Percentiles rank a stretch among this genome's conserved stretches.
Evolutionary conservation across 2,113 vertebrate genomes (phyloP).

Genomic region (Anarhynchus alexandrinus): DNA sequence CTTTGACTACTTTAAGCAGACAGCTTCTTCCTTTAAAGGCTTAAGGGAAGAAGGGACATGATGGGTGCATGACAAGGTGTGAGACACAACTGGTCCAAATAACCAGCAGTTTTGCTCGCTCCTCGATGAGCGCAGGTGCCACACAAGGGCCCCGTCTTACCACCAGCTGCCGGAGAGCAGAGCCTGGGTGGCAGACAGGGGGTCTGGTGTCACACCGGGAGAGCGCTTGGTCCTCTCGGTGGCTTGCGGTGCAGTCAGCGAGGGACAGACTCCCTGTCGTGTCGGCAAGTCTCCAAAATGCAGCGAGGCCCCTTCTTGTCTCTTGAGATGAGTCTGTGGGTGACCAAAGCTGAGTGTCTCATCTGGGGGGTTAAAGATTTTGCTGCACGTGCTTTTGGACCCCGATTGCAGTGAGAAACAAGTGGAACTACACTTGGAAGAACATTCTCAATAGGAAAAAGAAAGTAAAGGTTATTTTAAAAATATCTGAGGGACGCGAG

Average conservation of each 20-base stretch:
- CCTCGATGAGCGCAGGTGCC: rapidly evolving
- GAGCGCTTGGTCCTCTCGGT: rapidly evolving
- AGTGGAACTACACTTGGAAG: not conserved
- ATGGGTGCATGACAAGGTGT: rapidly evolving
- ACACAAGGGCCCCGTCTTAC: rapidly evolving
- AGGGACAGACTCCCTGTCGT: no score
- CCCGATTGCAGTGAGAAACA: not conserved
- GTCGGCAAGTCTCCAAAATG: not conserved
- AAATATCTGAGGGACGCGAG: not conserved
- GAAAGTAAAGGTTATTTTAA: not conserved
- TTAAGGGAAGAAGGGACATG: not conserved
- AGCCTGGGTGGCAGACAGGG: not conserved
- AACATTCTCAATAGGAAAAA: not conserved
- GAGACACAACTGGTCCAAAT: not conserved
- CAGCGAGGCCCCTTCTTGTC: rapidly evolving
- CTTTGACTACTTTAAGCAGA: not conserved
- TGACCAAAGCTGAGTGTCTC: not conserved
- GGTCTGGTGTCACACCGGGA: not conserved
- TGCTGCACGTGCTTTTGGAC: not conserved
- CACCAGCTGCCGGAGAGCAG: not conserved
- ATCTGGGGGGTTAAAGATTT: not conserved
- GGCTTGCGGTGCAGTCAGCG: rapidly evolving
- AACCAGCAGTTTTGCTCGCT: not conserved
- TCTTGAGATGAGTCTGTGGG: not conserved
- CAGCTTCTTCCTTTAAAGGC: not conserved